phyloP scores from a whole-genome alignment of 2,888 invertebrate species.

The Mesochorus sp. region DNA sequence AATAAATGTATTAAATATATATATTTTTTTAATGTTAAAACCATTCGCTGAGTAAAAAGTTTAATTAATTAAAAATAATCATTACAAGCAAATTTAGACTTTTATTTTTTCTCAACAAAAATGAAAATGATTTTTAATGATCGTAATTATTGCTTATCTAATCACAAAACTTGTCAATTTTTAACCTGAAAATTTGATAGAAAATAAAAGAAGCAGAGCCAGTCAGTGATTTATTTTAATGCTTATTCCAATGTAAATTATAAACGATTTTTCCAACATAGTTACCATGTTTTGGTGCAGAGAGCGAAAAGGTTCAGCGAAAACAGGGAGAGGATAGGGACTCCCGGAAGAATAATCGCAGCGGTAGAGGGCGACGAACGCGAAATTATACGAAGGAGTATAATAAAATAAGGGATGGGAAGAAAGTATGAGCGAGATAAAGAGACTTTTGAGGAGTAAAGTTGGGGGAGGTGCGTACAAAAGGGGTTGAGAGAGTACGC shows the following conservation, averaged over 20 bases:
- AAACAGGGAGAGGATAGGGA: not conserved
- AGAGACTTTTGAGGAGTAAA: constrained; percentile 38
- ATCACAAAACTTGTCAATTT: too few species aligned
- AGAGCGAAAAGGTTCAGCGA: constrained; percentile 13
- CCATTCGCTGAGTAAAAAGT: too few species aligned
- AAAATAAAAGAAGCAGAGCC: not conserved
- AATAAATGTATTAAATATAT: too few species aligned
- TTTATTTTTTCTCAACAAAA: too few species aligned
- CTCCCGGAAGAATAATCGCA: constrained; percentile 51
- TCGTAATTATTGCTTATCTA: too few species aligned
- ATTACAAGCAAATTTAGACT: too few species aligned
- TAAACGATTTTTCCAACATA: constrained; percentile 46
- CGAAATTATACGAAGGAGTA: constrained; percentile 46
- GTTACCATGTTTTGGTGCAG: constrained; percentile 14
- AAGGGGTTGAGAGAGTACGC: constrained; percentile 31
- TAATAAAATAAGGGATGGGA: constrained; percentile 5
- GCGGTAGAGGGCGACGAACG: constrained; percentile 18
- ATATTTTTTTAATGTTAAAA: too few species aligned
- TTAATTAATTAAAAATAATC: too few species aligned
- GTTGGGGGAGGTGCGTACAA: not conserved
- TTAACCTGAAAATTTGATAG: too few species aligned
- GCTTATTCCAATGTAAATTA: constrained; percentile 39
- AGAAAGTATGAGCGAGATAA: constrained; percentile 6
- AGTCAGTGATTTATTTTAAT: constrained; percentile 10
- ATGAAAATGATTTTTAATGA: too few species aligned